Evolutionary conservation across 1,140 invertebrate genomes (phyloP).

Genomic region (Drosophila aff.): DNA sequence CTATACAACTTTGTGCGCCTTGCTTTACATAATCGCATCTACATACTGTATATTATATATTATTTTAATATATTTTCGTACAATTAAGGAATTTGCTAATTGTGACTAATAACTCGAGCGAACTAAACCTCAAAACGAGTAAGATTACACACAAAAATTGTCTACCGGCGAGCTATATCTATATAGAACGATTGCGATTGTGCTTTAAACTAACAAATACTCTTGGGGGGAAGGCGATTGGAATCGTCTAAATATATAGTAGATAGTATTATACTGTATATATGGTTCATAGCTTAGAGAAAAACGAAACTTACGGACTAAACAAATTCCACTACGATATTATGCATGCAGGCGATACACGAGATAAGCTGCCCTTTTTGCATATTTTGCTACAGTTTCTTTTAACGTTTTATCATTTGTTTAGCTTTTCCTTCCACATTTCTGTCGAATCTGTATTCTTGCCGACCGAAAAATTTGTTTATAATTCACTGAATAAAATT

Average conservation of each 20-base stretch:
- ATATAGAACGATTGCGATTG: slow-evolving; percentile 20
- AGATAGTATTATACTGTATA: slow-evolving; percentile 43
- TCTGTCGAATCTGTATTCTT: slow-evolving; percentile 32
- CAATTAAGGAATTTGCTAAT: slow-evolving; percentile 74
- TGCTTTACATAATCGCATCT: slow-evolving; percentile 44
- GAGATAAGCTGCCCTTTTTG: slow-evolving; percentile 53
- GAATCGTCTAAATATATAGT: slow-evolving; percentile 19
- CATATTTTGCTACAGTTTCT: slow-evolving; percentile 73
- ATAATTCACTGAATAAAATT: slow-evolving; percentile 53
- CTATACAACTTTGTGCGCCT: slow-evolving; percentile 69
- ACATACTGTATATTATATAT: slow-evolving; percentile 7
- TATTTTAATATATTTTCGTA: slow-evolving; percentile 33
- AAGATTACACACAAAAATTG: slow-evolving; percentile 33
- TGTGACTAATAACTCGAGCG: slow-evolving; percentile 71
- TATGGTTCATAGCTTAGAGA: slow-evolving; percentile 55
- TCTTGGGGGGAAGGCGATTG: slow-evolving; percentile 27
- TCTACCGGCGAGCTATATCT: slow-evolving; percentile 23
- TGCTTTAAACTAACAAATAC: slow-evolving; percentile 60
- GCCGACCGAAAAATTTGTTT: slow-evolving; percentile 54
- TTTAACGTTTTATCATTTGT: slow-evolving; percentile 42
- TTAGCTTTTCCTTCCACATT: slow-evolving; percentile 21
- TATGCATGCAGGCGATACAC: slow-evolving; percentile 60
- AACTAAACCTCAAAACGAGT: slow-evolving; percentile 28
- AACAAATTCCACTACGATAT: slow-evolving; percentile 77
- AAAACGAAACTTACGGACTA: slow-evolving; percentile 69